Conservation (phyloP, 2,113 vertebrate species). For the Ctenodactylus gundi region DNA sequence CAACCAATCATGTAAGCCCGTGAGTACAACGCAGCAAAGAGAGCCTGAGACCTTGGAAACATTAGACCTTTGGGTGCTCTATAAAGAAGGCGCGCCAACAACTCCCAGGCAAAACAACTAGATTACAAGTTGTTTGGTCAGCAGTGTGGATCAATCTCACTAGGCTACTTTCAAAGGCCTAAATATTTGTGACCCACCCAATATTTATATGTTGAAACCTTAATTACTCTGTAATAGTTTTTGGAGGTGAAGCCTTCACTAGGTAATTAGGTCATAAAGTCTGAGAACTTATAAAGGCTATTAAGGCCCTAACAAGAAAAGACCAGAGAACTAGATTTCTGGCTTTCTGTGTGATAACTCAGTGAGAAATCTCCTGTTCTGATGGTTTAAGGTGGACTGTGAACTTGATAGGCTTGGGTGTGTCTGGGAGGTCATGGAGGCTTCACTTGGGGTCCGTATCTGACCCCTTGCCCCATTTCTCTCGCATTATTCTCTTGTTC, state of each 20-base stretch:
- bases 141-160: neutral
- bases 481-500: no score
- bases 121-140: neutral
- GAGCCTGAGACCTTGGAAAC: neutral
- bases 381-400: neutral
- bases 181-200: neutral
- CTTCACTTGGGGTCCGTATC: neutral
- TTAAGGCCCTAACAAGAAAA: neutral
- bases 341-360: neutral
- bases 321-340: neutral
- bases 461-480: no score
- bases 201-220: neutral
- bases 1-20: neutral
- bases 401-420: neutral
- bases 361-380: neutral
- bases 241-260: neutral
- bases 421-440: neutral
- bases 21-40: neutral
- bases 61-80: neutral
- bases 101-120: neutral
- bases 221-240: neutral
- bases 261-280: neutral
- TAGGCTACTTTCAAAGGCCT: neutral
- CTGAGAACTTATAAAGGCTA: neutral
- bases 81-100: neutral